These are phyloP conservation scores for Pristionchus exspectatus DNA, from an alignment of 2,888 invertebrate species.

Conservation along the genomic window DNA sequence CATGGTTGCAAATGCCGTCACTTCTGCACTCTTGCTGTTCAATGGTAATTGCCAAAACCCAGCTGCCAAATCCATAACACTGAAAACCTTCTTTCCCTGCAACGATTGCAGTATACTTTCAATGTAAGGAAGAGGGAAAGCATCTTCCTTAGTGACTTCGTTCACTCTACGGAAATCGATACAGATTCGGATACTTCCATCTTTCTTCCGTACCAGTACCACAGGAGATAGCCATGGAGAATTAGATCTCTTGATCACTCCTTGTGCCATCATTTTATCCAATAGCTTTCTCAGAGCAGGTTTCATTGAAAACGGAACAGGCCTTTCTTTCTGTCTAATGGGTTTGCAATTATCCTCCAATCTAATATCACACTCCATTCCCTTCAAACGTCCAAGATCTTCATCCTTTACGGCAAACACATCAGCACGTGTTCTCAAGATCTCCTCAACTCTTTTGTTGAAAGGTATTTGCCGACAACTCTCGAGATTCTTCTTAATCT, in stretches of 20 bases:
- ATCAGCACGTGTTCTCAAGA: background rate
- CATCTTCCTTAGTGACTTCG: no score
- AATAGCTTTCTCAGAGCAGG: background rate
- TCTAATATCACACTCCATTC: background rate
- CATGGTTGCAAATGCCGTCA: slow-evolving; percentile 42
- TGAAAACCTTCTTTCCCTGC: background rate
- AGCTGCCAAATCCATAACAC: slow-evolving; percentile 46
- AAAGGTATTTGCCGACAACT: background rate
- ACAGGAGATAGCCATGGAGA: no score
- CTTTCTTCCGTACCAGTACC: no score
- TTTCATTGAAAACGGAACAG: slow-evolving; percentile 40
- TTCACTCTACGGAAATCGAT: no score
- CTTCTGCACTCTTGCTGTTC: slow-evolving; percentile 49
- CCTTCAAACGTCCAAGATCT: slow-evolving; percentile 6
- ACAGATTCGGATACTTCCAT: no score
- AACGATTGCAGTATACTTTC: background rate
- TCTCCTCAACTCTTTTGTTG: background rate
- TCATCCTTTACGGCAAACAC: background rate
- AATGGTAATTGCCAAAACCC: slow-evolving; percentile 38
- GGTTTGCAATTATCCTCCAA: slow-evolving; percentile 21
- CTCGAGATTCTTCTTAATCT: slow-evolving; percentile 1
- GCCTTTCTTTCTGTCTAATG: slow-evolving; percentile 57
- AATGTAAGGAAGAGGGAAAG: no score
- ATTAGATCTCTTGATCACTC: no score
- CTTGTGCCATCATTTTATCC: no score